Evolutionary conservation across 1,140 invertebrate species (phyloP).

Genomic region (Drosophila burlai): DNA sequence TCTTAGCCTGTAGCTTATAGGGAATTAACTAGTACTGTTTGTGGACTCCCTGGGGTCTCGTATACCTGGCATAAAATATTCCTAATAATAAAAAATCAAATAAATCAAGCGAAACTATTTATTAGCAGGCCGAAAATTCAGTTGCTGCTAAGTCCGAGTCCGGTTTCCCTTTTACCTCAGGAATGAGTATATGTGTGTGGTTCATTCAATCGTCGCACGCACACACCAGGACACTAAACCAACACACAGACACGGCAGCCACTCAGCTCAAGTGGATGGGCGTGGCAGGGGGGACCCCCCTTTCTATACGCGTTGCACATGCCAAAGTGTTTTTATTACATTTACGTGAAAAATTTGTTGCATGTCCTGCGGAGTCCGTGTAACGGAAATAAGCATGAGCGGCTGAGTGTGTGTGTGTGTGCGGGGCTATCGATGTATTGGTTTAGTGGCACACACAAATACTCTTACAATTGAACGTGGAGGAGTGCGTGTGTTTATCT

Average conservation of each 20-base stretch:
- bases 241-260: conserved; percentile 19
- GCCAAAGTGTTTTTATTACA: conserved; percentile 83
- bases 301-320: conserved; percentile 39
- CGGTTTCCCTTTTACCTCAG: neutral
- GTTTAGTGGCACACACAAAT: conserved; percentile 44
- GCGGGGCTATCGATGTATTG: conserved; percentile 50
- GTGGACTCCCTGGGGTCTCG: conserved; percentile 45
- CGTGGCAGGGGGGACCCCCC: conserved; percentile 8
- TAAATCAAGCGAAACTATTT: conserved; percentile 78
- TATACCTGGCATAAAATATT: conserved; percentile 74
- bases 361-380: conserved; percentile 69
- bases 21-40: conserved; percentile 1
- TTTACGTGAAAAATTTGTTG: conserved; percentile 84
- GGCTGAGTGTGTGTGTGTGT: neutral
- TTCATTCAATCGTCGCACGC: conserved; percentile 26
- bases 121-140: conserved; percentile 53
- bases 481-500: conserved; percentile 73
- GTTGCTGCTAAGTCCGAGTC: neutral
- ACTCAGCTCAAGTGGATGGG: conserved; percentile 59
- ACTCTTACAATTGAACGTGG: conserved; percentile 23
- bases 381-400: conserved; percentile 53
- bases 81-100: conserved; percentile 81
- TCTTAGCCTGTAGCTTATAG: neutral
- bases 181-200: conserved; percentile 16
- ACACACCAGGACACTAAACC: conserved; percentile 32